Conservation (phyloP, 2,888 invertebrate species). For the Iphiclides podalirius region DNA sequence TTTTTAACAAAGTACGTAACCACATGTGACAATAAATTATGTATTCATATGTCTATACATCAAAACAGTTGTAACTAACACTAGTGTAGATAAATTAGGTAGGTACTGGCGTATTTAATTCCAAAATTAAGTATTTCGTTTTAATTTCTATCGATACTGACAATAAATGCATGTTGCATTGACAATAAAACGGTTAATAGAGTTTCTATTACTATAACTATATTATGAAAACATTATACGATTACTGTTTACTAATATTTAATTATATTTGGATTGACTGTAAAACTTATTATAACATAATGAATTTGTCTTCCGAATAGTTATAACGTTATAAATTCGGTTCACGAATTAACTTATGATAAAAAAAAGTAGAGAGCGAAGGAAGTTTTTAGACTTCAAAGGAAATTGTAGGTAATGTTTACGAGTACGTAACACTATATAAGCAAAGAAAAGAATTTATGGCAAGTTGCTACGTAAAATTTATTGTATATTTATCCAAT, state of each 20-base stretch:
- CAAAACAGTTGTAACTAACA: background rate
- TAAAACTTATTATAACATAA: constrained; percentile 52
- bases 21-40: background rate
- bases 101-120: background rate
- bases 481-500: too few relatives aligned
- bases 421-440: constrained; percentile 2
- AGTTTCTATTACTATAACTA: constrained; percentile 12
- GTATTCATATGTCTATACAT: background rate
- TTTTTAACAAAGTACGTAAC: background rate
- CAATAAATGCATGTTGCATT: background rate
- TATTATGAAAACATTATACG: background rate
- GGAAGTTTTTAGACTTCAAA: constrained; percentile 61
- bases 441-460: constrained; percentile 25
- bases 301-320: constrained; percentile 79
- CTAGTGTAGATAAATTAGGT: background rate
- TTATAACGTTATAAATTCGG: constrained; percentile 59
- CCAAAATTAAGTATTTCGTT: constrained; percentile 5
- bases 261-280: constrained; percentile 41
- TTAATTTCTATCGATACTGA: constrained; percentile 2
- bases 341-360: constrained; percentile 66
- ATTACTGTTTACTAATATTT: constrained; percentile 7
- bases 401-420: constrained; percentile 22
- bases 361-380: constrained; percentile 23
- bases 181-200: constrained; percentile 15
- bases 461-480: constrained; percentile 14